Conservation (phyloP, 2,113 vertebrate genomes). For the Psilopogon haemacephalus region DNA sequence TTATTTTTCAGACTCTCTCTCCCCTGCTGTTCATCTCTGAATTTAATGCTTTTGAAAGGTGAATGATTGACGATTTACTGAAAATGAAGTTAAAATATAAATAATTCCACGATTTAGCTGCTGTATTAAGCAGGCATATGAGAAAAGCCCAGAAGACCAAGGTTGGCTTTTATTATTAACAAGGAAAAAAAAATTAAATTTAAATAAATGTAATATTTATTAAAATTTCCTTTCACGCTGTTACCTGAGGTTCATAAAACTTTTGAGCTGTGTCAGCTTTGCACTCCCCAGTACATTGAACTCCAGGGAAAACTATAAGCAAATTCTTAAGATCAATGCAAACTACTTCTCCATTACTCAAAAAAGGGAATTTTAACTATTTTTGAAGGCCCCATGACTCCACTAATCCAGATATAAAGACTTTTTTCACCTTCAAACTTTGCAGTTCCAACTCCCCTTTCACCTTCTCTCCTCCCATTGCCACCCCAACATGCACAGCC, state of each 20-base stretch:
- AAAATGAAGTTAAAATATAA: conserved; percentile 61
- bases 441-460: conserved; percentile 15
- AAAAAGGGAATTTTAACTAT: conserved; percentile 62
- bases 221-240: conserved; percentile 72
- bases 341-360: conserved; percentile 68
- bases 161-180: conserved; percentile 72
- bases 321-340: conserved; percentile 69
- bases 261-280: conserved; percentile 69
- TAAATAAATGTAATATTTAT: conserved; percentile 76
- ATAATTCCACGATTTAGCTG: conserved; percentile 41
- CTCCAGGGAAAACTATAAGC: conserved; percentile 61
- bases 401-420: conserved; percentile 51
- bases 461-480: not conserved
- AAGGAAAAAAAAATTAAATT: conserved; percentile 71
- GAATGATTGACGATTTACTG: conserved; percentile 59
- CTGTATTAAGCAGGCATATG: conserved; percentile 49
- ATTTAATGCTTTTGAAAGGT: conserved; percentile 58
- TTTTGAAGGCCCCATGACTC: conserved; percentile 59
- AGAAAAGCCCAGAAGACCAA: conserved; percentile 62
- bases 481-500: not conserved
- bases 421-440: conserved; percentile 55
- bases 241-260: conserved; percentile 72
- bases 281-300: conserved; percentile 59
- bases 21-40: conserved; percentile 29
- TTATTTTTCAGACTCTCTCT: conserved; percentile 49